Percentiles rank a stretch among this genome's conserved stretches.
phyloP scores from a whole-genome alignment of 92 coral and sea anemone species.

The Meandrina meandrites region DNA sequence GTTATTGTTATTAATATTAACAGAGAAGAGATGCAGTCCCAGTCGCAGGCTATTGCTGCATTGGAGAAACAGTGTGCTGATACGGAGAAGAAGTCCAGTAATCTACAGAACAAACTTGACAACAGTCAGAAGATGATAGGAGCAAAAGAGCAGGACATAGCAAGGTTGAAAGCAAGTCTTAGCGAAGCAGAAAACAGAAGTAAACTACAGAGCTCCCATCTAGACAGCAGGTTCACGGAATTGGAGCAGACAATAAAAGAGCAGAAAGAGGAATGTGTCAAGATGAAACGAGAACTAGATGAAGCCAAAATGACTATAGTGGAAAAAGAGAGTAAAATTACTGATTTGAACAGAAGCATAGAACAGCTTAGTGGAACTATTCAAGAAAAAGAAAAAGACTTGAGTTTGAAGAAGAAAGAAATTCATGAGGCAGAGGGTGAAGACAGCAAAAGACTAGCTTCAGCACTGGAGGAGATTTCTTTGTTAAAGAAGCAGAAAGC shows the following conservation, averaged over 20 bases:
- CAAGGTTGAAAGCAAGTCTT: conserved; percentile 51
- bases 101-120: conserved; percentile 55
- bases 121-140: conserved; percentile 60
- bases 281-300: conserved; percentile 52
- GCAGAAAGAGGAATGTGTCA: conserved; percentile 45
- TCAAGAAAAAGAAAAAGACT: conserved; percentile 54
- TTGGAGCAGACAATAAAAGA: conserved; percentile 53
- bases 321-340: conserved; percentile 28
- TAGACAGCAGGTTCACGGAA: conserved; percentile 45
- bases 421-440: conserved; percentile 46
- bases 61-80: conserved; percentile 56
- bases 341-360: conserved; percentile 30
- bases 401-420: conserved; percentile 46
- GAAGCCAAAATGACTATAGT: conserved; percentile 46
- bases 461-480: conserved; percentile 39
- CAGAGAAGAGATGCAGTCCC: conserved; percentile 77
- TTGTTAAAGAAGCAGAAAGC: conserved; percentile 62
- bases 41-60: conserved; percentile 59
- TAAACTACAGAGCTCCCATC: conserved; percentile 48
- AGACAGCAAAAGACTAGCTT: conserved; percentile 24
- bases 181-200: conserved; percentile 51
- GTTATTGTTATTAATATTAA: too few species aligned
- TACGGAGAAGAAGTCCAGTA: conserved; percentile 46
- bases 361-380: conserved; percentile 34
- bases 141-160: conserved; percentile 62